Base-by-base conservation (phyloP, 2,888 invertebrate genomes). In the Hylaea fasciaria region DNA sequence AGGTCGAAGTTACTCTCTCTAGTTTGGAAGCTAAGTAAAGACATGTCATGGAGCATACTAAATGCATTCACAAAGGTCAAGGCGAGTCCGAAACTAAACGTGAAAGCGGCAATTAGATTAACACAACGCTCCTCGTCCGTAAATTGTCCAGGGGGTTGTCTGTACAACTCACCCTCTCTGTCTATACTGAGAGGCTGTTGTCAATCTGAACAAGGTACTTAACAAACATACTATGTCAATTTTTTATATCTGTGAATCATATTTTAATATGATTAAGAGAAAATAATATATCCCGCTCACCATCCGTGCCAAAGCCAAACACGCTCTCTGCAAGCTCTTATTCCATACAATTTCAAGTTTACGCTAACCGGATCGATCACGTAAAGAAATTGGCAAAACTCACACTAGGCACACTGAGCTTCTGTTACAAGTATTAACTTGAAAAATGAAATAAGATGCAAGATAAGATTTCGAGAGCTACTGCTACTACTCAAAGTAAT, bases 1-100 rank as follows among this genome's bases (percentile, higher is more conserved):
- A 37, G 3, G n/a, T 37, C n/a, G 3, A 37, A 37, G 37, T 39
- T 3, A 22, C 39, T 13, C 40, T 17, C 29, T 44, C 13, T 45
- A 37, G 37, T 10, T 16, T 40, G 28, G 22, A 52, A 56, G 41
- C 49, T 39, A 44, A 45, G 43, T 39, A 29, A 45, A 37, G 43
- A 49, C 49, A 57, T 35, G 48, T 16, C 11, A 5, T 46, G 47
- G 55, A 61, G 67, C 64, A 66, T 61, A 85, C 82, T 80, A 88
- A 89, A 85, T 83, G 86, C 89, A 89, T 89, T 88, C 85, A 85
- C 79, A 73, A 87, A 91, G 90, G 90, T 89, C 91, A 91, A 88
- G 89, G 87, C 85, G 76, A 83, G 76, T 74, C 66, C 72, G 70
- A 81, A 84, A 83, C 83, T 80, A 68, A 82, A 87, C 84, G 86